phyloP scores from a whole-genome alignment of 2,797 vertebrate species.

The Australoheros facetus region DNA sequence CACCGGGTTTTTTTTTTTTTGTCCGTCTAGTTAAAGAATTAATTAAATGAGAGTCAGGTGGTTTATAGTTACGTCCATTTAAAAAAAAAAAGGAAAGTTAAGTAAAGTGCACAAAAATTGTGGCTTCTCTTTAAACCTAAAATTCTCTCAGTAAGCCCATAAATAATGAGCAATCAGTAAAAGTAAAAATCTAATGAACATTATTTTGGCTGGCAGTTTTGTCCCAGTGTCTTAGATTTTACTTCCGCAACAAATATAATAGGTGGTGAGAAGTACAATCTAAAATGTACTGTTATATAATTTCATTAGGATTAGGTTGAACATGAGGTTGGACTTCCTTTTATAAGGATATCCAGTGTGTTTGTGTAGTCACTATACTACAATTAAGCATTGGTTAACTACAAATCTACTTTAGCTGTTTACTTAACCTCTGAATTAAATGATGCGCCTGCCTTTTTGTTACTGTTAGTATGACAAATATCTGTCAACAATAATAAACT shows the following conservation, averaged over 20 bases:
- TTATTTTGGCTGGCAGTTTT: background rate
- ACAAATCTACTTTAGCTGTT: background rate
- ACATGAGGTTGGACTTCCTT: too few species aligned
- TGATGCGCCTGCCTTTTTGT: background rate
- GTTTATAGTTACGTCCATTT: background rate
- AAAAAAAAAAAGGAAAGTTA: background rate
- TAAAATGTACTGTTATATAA: accelerated
- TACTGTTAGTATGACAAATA: background rate
- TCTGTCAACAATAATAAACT: background rate
- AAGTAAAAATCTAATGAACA: background rate
- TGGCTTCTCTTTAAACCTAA: background rate
- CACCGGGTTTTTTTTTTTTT: background rate
- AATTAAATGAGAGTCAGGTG: background rate
- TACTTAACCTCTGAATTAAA: background rate
- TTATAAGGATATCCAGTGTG: background rate
- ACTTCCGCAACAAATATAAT: background rate
- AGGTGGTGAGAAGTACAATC: background rate
- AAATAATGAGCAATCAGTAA: background rate
- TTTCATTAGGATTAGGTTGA: background rate
- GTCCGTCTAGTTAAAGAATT: background rate
- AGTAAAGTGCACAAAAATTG: too few species aligned
- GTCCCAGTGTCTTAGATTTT: background rate
- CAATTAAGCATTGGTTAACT: background rate
- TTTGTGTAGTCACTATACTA: background rate
- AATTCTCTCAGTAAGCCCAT: background rate